Evolutionary conservation across 2,797 vertebrate genomes (phyloP), one percentile per base, ranked within the genome.

Genomic region (Sus cebifrons): DNA sequence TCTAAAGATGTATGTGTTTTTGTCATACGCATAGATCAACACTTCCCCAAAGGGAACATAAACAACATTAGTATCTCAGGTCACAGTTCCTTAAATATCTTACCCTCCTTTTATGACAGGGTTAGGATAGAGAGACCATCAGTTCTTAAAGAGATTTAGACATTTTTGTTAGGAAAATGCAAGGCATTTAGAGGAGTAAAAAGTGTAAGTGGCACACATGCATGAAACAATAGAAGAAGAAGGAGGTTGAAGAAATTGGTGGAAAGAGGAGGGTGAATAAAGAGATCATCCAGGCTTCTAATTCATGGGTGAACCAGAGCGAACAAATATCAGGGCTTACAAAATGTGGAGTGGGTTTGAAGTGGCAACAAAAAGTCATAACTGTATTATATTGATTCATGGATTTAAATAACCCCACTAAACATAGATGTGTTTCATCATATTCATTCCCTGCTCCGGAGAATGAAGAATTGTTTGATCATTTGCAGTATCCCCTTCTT

Each of bases 181-280:
- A 86, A 89, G 40, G 62, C 91, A 91, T 73, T 54, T 94, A 96
- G 54, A 77, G 29, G n/a, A 23, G 3, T 89, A 90, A 84, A 9
- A 92, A 82, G 52, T n/a, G 29, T 49, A 20, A 90, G 20, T 85
- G 40, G 67, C 36, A 81, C 36, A 64, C 20, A 21, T 21, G 11
- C 5, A 70, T 29, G 12, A 4, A n/a, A 58, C 68, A 67, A 27
- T 17, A 25, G 58, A 77, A 75, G 36, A 40, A 84, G 20, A 67
- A 5, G 14, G 54, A 78, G 15, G 15, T 93, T 74, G 36, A 70
- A 93, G 73, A 86, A 60, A 88, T 40, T 78, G 60, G n/a, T 83
- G 6, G 65, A 75, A 86, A 92, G 54, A 88, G 64, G 40, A 81
- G 23, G 10, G 25, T 94, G n/a, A 84, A 44, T 36, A 87, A 75